Evolutionary conservation across 2,797 vertebrate genomes (phyloP), one percentile per base, ranked within the genome.

Genomic region (Lagocephalus sceleratus): DNA sequence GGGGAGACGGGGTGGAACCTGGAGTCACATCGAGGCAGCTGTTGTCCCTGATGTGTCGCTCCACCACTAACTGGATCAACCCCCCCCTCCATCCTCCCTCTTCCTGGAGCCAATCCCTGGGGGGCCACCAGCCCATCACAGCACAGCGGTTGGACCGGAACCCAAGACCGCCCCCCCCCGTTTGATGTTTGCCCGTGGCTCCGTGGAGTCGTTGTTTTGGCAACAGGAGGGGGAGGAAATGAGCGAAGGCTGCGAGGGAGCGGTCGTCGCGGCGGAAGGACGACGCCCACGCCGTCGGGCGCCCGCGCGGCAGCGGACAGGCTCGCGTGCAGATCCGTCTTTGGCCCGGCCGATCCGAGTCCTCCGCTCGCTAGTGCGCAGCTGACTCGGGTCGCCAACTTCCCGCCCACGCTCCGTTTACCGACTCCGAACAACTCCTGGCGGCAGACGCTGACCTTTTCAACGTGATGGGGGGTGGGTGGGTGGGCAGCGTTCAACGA

Each of bases 321-420:
- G n/a, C n/a, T n/a, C 14, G 29, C 16, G 64, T 44, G 56, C 44
- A 63, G 51, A 39, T 51, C 20, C 7, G 23, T 10, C 26, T 2
- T n/a, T 6, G 26, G 26, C 26, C 26, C 7, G 26, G 26, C 26
- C 26, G 6, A 41, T 20, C 5, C 20, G 55, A 71, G 57, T 70
- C 69, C 70, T 81, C 75, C 47, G 79, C 76, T 19, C 68, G 65
- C 76, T 67, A 68, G 50, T 45, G 48, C 40, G 15, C 29, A 57
- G 49, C 61, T 70, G 70, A 76, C 20, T 79, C 72, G 58, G 68
- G 57, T 68, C 67, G 70, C 51, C 43, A 68, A 71, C 70, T 62
- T 61, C 53, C 54, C 2, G 51, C 73, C 73, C 64, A 82, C 63
- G 51, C 76, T 78, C 47, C 60, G 62, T 64, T 73, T 67, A 53